These are phyloP conservation scores for Salmo trutta DNA, from an alignment of 2,797 vertebrate genomes.

Conservation along the genomic window DNA sequence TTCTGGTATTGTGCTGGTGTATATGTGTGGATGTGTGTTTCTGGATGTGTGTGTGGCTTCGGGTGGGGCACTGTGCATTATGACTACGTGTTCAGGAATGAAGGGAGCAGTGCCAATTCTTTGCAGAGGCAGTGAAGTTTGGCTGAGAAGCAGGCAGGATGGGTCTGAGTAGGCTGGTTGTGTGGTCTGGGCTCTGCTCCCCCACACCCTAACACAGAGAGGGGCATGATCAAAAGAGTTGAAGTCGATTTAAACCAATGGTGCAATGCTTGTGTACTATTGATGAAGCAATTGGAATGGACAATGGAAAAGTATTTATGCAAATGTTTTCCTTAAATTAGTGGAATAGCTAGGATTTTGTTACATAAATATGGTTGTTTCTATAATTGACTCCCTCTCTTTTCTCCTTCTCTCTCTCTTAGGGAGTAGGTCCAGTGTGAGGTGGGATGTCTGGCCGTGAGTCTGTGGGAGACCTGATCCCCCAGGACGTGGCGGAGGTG, in stretches of 20 bases:
- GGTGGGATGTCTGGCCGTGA: conserved; percentile 76
- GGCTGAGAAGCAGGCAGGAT: conserved; percentile 46
- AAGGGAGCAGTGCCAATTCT: conserved; percentile 75
- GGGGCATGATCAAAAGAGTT: conserved; percentile 15
- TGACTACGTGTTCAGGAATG: conserved; percentile 80
- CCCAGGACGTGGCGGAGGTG: conserved; percentile 76
- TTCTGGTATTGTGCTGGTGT: conserved; percentile 26
- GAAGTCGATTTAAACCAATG: conserved; percentile 1
- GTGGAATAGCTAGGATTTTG: conserved; percentile 7
- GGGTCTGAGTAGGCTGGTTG: conserved; percentile 32
- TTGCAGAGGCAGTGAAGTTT: conserved; percentile 64
- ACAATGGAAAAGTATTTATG: background rate
- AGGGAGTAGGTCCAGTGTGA: conserved; percentile 57
- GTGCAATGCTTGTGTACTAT: background rate
- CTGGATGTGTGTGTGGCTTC: conserved; percentile 31
- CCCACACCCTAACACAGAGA: conserved; percentile 35
- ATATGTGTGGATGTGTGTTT: conserved; percentile 27
- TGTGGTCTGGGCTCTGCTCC: conserved; percentile 34
- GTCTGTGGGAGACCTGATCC: conserved; percentile 76
- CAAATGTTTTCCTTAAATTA: background rate
- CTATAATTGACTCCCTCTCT: background rate
- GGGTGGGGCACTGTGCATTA: conserved; percentile 69
- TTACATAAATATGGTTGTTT: background rate
- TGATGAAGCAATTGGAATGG: background rate
- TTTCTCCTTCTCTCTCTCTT: background rate